A percentile compares a stretch with the other conserved stretches of the same genome.
Evolutionary conservation across 2,113 vertebrate species (phyloP).

Genomic region (Callorhinus ursinus): DNA sequence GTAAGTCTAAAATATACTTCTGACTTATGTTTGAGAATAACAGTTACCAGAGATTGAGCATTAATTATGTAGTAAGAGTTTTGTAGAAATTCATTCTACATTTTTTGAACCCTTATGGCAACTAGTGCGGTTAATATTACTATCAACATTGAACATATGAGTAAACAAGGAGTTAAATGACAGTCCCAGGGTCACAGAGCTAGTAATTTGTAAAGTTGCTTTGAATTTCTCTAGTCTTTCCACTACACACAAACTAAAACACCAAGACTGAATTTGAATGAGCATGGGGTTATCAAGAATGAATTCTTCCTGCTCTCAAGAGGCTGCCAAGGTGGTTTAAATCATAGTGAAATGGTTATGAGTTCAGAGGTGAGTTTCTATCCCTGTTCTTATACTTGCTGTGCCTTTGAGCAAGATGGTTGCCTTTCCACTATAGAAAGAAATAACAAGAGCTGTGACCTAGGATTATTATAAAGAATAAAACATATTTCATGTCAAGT

Average conservation of each 20-base stretch:
- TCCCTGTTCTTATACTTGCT: neutral
- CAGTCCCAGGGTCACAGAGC: neutral
- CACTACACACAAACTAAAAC: neutral
- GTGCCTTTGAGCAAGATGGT: neutral
- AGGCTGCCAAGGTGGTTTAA: neutral
- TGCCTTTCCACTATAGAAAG: neutral
- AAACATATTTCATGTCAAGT: neutral
- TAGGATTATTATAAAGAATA: neutral
- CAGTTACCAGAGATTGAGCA: neutral
- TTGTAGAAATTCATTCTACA: neutral
- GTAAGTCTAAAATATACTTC: neutral
- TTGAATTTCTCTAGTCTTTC: neutral
- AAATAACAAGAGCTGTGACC: neutral
- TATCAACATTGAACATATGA: neutral
- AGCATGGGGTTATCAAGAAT: neutral
- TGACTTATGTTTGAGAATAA: neutral
- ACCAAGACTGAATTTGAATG: neutral
- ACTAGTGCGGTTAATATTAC: neutral
- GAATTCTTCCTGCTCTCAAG: neutral
- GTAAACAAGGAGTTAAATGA: neutral
- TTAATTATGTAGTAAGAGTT: neutral
- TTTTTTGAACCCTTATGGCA: neutral
- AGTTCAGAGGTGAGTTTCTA: neutral
- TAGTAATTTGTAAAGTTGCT: neutral
- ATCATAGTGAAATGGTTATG: neutral